Percentiles rank a stretch among this genome's conserved stretches.
These are phyloP conservation scores for Chrysoperla carnea DNA, from an alignment of 1,140 invertebrate species.

Conservation along the genomic window DNA sequence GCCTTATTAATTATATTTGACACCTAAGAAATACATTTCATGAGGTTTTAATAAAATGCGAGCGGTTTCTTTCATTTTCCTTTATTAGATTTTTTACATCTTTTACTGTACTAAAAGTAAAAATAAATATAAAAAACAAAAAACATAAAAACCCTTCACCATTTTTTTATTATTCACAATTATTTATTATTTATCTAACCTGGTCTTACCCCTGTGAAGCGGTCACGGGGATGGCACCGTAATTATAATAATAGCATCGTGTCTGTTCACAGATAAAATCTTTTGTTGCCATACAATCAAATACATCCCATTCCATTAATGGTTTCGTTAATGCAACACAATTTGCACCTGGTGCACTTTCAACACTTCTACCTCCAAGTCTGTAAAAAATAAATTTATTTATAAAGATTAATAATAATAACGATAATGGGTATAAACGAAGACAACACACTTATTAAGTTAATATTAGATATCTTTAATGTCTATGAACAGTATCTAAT, in stretches of 20 bases:
- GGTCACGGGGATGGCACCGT: constrained; percentile 72
- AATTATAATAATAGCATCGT: constrained; percentile 79
- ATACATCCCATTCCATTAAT: constrained; percentile 56
- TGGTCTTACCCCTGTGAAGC: constrained; percentile 71
- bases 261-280: constrained; percentile 81
- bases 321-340: constrained; percentile 59
- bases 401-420: neutral
- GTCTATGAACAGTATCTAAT: no score
- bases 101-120: no score
- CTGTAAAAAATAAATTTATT: neutral
- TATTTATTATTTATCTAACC: constrained; percentile 29
- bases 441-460: neutral
- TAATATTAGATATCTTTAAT: no score
- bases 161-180: no score
- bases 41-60: no score
- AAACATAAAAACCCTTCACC: no score
- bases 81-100: no score
- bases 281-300: constrained; percentile 65
- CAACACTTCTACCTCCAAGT: constrained; percentile 20
- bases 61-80: no score
- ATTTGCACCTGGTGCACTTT: constrained; percentile 43
- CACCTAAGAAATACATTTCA: no score
- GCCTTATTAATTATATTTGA: no score
- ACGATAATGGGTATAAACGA: neutral
- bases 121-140: no score